Percentiles rank a stretch among this genome's conserved stretches.
phyloP scores from a whole-genome alignment of 2,797 vertebrate species.

The Pseudomugil gertrudae region DNA sequence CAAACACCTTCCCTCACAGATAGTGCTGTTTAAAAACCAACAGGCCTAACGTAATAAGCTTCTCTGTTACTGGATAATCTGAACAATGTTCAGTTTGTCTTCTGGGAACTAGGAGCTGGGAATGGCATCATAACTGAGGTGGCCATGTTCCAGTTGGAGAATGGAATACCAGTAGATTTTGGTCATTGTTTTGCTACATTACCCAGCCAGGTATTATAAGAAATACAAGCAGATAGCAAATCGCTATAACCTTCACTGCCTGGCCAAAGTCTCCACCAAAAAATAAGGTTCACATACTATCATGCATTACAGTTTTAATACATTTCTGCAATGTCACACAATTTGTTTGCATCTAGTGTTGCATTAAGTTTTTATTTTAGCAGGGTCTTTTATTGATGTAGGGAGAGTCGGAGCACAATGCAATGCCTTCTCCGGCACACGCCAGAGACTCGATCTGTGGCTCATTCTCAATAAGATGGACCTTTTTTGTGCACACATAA shows the following conservation, averaged over 20 bases:
- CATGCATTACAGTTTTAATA: too few relatives aligned
- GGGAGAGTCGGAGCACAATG: too few relatives aligned
- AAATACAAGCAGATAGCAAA: background rate
- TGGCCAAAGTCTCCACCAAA: too few relatives aligned
- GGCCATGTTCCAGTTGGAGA: background rate
- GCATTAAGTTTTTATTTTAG: too few relatives aligned
- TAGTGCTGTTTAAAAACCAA: constrained; percentile 38
- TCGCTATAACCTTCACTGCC: background rate
- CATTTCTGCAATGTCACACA: too few relatives aligned
- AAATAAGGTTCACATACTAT: too few relatives aligned
- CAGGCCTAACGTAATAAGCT: constrained; percentile 40
- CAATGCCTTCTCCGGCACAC: too few relatives aligned
- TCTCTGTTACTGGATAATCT: constrained; percentile 25
- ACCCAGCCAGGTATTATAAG: background rate
- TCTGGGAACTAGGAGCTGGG: background rate
- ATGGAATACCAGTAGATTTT: background rate
- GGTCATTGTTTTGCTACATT: background rate
- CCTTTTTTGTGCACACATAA: background rate
- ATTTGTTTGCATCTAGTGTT: too few relatives aligned
- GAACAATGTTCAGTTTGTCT: background rate
- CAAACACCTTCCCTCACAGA: constrained; percentile 71
- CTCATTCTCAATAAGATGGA: too few relatives aligned
- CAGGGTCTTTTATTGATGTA: too few relatives aligned
- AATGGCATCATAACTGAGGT: background rate
- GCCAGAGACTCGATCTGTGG: too few relatives aligned